These are phyloP conservation scores for Cynaeus angustus DNA, from an alignment of 2,888 invertebrate genomes.

Conservation along the genomic window DNA sequence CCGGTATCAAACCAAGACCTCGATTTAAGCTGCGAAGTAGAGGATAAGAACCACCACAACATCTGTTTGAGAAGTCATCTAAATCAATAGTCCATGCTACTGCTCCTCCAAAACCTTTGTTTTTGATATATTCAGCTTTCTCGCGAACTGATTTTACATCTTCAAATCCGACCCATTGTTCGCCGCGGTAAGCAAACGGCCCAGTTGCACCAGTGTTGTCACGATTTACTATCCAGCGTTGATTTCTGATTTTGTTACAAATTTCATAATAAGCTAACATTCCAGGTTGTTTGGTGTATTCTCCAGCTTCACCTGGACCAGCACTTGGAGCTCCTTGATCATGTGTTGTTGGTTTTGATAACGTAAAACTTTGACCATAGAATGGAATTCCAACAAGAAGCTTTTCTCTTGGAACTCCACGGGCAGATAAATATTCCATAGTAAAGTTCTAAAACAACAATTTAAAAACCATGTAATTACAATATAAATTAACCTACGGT, in stretches of 20 bases:
- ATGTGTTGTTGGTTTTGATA: constrained; percentile 72
- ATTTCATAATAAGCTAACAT: constrained; percentile 92
- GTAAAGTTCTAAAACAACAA: constrained; percentile 80
- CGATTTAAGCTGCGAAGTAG: constrained; percentile 85
- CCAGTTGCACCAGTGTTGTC: constrained; percentile 76
- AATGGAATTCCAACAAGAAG: constrained; percentile 88
- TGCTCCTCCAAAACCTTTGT: constrained; percentile 85
- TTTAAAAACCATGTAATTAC: neutral
- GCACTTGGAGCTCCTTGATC: constrained; percentile 78
- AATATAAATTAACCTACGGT: too few species aligned
- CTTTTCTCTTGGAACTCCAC: constrained; percentile 86
- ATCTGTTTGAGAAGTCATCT: constrained; percentile 90
- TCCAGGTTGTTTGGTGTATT: constrained; percentile 89
- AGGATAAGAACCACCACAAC: constrained; percentile 87
- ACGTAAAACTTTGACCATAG: constrained; percentile 89
- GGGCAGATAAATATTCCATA: constrained; percentile 81
- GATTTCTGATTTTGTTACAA: constrained; percentile 81
- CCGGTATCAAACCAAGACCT: constrained; percentile 78
- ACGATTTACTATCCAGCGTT: constrained; percentile 80
- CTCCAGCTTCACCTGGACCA: constrained; percentile 87
- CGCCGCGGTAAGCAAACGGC: constrained; percentile 84
- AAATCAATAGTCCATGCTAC: constrained; percentile 92
- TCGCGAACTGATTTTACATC: constrained; percentile 83
- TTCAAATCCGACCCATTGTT: constrained; percentile 95
- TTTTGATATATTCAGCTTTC: constrained; percentile 84